Evolutionary conservation across 2,797 vertebrate genomes (phyloP), one percentile per base, ranked within the genome.

Genomic region (Crotalus adamanteus): DNA sequence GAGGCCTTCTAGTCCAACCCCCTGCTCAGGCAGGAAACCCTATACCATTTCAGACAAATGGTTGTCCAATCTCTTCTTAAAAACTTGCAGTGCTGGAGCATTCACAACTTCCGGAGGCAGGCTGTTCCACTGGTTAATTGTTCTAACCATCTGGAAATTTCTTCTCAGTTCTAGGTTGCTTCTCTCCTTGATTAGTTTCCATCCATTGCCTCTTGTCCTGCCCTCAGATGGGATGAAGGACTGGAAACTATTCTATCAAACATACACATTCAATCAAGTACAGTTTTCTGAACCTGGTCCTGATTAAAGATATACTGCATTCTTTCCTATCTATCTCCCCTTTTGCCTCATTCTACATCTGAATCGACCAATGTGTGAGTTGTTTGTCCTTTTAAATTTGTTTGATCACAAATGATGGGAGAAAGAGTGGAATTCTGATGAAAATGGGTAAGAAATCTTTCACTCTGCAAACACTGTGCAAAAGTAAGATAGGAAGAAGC

Each of bases 321-420:
- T 56, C 8, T 13, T 87, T 94, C 25, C 47, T 37, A 28, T 69
- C 37, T 86, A 42, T 31, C 42, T 28, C 47, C n/a, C 6, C 18
- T 83, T 6, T 86, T 47, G 16, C 51, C 55, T 25, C 37, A 0
- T n/a, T 86, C 88, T 69, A 59, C 0, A 28, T 2, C 56, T 89
- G 0, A 0, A 4, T 9, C 31, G 37, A n/a, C 28, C 65, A 20
- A 60, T 90, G 26, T 0, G 2, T 55, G n/a, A 37, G 22, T 85
- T 86, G 2, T 12, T 85, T n/a, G 13, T n/a, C 73, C 57, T 2
- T 0, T 91, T 91, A 59, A 37, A 73, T 88, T 90, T 86, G 0
- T 61, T 93, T 59, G 6, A 25, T 94, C 16, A 11, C 0, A 0
- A 3, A 88, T 16, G 13, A 1, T 57, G 51, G 0, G 0, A 42